Base-by-base conservation (phyloP, 2,888 invertebrate genomes). In the Phorcus lineatus region DNA sequence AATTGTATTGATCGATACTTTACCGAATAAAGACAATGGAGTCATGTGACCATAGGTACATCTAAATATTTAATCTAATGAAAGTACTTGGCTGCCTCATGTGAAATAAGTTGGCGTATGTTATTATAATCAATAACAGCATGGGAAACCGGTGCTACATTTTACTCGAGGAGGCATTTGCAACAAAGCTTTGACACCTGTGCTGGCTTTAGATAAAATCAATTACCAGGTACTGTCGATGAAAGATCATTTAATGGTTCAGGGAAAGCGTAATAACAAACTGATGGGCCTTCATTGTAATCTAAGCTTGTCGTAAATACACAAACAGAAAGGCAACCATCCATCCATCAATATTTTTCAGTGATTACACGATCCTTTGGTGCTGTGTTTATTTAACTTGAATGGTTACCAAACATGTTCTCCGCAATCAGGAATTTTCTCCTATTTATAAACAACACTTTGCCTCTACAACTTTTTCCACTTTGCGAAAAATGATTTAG, bases 161-260 rank as follows among this genome's bases (percentile, higher is more conserved):
- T 62, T 62, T 24, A 62, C 62, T 62, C 62, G 6, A 1, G 62
- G 28, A 22, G 62, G n/a, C 28, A 62, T 62, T 62, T 13, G 62
- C 24, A 62, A 62, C 47, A 62, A 9, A n/a, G 62, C 62, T n/a
- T 62, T 62, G 28, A 62, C 62, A 62, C 62, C 62, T 62, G 62
- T 62, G 28, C 3, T 17, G 62, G n/a, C 28, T 19, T 11, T 28
- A 62, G 13, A 19, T 28, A 62, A 62, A 62, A 62, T 62, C 62
- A 62, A 62, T 62, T 28, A 28, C 62, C 16, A 13, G 62, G 28
- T 28, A 24, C 28, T 28, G 28, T 28, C 24, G 62, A 28, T 62
- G 28, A 62, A 62, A 62, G 62, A 62, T 62, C 62, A 62, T 62
- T 62, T 62, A 24, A 62, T 62, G 62, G 62, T 62, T n/a, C 62